phyloP scores from a whole-genome alignment of 2,797 vertebrate genomes.

The Danio kyathit region DNA sequence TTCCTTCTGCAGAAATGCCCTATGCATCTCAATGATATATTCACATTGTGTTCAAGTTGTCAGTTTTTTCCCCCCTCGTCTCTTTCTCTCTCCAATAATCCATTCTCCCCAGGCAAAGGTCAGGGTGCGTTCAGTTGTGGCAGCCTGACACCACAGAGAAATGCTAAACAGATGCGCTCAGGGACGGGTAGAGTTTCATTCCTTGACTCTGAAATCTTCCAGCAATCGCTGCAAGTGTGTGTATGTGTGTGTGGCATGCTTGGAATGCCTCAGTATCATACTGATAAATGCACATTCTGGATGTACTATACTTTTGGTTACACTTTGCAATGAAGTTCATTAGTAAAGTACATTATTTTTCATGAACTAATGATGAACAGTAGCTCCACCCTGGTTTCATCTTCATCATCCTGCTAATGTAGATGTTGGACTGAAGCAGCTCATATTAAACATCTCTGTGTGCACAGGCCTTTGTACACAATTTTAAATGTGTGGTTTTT shows the following conservation, averaged over 20 bases:
- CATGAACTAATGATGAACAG: no score
- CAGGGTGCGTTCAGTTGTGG: constrained; percentile 50
- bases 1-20: constrained; percentile 45
- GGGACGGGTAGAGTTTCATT: constrained; percentile 16
- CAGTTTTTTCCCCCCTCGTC: constrained; percentile 1
- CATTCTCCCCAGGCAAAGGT: constrained; percentile 55
- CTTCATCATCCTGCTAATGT: no score
- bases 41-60: constrained; percentile 45
- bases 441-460: no score
- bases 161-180: constrained; percentile 47
- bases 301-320: no score
- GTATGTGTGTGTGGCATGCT: background rate
- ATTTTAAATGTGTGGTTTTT: no score
- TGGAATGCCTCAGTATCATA: constrained; percentile 1
- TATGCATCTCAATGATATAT: constrained; percentile 61
- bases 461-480: no score
- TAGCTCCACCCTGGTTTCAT: no score
- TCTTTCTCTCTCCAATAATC: constrained; percentile 49
- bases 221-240: constrained; percentile 22
- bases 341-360: no score
- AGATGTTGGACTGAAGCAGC: no score
- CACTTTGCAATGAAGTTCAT: no score
- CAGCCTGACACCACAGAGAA: constrained; percentile 28
- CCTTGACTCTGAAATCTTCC: constrained; percentile 10
- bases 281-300: background rate